These are phyloP conservation scores for Atrichornis clamosus DNA, from an alignment of 2,113 vertebrate genomes.

Conservation along the genomic window DNA sequence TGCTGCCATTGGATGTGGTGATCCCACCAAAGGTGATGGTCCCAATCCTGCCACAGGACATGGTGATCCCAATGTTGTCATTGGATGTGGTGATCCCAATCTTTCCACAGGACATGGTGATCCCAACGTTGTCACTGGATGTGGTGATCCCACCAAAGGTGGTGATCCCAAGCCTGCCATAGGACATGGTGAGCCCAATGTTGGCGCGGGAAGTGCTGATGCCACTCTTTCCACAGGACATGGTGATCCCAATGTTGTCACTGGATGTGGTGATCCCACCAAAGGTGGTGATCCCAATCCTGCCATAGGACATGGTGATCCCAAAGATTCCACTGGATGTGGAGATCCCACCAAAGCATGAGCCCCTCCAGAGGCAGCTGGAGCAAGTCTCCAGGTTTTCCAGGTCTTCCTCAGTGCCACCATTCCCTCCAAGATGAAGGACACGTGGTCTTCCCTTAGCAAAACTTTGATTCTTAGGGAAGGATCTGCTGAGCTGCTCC, in stretches of 20 bases:
- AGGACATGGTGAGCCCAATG: rapidly evolving
- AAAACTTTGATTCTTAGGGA: neutral
- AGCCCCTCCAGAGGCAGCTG: neutral
- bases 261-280: rapidly evolving
- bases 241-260: neutral
- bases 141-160: too few species aligned
- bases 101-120: neutral
- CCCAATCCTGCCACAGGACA: too few species aligned
- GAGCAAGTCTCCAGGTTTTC: neutral
- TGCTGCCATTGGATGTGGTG: neutral
- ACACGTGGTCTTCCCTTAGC: rapidly evolving
- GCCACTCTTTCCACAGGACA: rapidly evolving
- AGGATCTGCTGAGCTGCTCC: neutral
- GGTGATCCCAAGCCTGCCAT: neutral
- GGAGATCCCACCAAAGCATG: rapidly evolving
- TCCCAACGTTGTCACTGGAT: neutral
- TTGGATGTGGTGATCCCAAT: neutral
- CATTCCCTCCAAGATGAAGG: neutral
- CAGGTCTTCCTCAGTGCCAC: neutral
- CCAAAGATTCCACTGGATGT: neutral
- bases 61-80: neutral
- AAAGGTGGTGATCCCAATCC: rapidly evolving
- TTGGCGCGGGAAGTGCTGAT: rapidly evolving
- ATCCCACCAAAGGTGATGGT: too few species aligned
- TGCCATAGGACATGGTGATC: neutral